Evolutionary conservation across 2,888 invertebrate species (phyloP).

Genomic region (Teleiodes luculella): DNA sequence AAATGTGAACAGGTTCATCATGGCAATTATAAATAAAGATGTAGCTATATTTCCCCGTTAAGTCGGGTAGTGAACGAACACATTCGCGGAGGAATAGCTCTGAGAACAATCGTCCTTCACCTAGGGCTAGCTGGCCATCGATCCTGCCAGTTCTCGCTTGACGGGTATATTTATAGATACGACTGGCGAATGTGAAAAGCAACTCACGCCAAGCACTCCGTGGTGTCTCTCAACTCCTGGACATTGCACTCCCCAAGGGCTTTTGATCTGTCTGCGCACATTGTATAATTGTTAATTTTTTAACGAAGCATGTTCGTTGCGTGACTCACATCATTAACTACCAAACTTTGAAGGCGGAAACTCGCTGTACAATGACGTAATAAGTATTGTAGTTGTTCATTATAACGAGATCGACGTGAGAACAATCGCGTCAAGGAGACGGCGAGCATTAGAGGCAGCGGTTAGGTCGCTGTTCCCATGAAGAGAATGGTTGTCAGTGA

Average conservation of each 20-base stretch:
- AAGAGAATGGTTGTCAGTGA: slow-evolving; percentile 48
- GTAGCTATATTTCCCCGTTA: slow-evolving; percentile 23
- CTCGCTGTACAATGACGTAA: slow-evolving; percentile 72
- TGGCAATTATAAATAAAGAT: slow-evolving; percentile 5
- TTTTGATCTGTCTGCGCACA: slow-evolving; percentile 25
- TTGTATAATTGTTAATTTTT: slow-evolving; percentile 48
- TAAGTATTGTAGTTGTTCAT: slow-evolving; percentile 73
- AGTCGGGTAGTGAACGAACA: background rate
- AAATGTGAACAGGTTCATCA: slow-evolving; percentile 10
- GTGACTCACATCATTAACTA: slow-evolving; percentile 73
- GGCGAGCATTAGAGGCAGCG: slow-evolving; percentile 47
- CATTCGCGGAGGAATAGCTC: slow-evolving; percentile 51
- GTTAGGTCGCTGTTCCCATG: slow-evolving; percentile 49
- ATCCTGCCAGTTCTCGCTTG: slow-evolving; percentile 60
- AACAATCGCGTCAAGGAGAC: slow-evolving; percentile 70
- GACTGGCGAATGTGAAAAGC: slow-evolving; percentile 45
- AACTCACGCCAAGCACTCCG: slow-evolving; percentile 17
- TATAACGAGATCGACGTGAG: slow-evolving; percentile 72
- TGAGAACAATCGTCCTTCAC: slow-evolving; percentile 67
- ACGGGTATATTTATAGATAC: slow-evolving; percentile 68
- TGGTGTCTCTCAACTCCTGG: slow-evolving; percentile 12
- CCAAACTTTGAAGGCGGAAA: slow-evolving; percentile 74
- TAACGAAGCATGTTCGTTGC: slow-evolving; percentile 60
- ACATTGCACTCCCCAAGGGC: slow-evolving; percentile 23
- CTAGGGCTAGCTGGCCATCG: slow-evolving; percentile 66